phyloP scores from a whole-genome alignment of 2,113 vertebrate genomes.

The Protomyctophum bolini region DNA sequence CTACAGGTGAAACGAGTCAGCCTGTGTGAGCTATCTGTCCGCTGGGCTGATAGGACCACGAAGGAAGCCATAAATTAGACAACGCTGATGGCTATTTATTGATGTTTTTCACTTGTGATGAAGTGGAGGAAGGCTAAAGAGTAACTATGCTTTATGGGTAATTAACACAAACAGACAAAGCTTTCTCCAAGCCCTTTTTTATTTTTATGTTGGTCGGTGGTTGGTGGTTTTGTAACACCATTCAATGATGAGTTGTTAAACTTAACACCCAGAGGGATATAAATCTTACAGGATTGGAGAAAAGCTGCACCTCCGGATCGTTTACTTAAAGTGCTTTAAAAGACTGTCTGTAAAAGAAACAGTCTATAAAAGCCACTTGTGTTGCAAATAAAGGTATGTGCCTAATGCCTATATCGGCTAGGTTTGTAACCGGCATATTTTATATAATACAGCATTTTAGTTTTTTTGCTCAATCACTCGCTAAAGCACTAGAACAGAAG shows the following conservation, averaged over 20 bases:
- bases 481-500: not conserved
- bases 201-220: conserved; percentile 11
- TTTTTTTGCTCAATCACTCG: not conserved
- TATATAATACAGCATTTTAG: not conserved
- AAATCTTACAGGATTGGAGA: conserved; percentile 68
- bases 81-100: conserved; percentile 76
- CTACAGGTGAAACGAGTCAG: conserved; percentile 73
- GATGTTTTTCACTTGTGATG: conserved; percentile 62
- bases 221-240: conserved; percentile 56
- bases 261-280: conserved; percentile 73
- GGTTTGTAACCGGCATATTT: not conserved
- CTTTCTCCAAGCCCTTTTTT: conserved; percentile 20
- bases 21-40: conserved; percentile 71
- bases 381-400: not conserved
- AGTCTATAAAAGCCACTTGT: not conserved
- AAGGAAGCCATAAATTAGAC: conserved; percentile 84
- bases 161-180: conserved; percentile 29
- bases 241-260: conserved; percentile 77
- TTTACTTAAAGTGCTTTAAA: conserved; percentile 15
- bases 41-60: conserved; percentile 76
- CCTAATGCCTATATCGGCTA: no score
- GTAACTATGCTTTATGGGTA: conserved; percentile 33
- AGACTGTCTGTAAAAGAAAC: not conserved
- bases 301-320: conserved; percentile 14
- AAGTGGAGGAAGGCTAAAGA: conserved; percentile 32